Conservation (phyloP, 2,113 vertebrate species). For the Marmota flaviventris region DNA sequence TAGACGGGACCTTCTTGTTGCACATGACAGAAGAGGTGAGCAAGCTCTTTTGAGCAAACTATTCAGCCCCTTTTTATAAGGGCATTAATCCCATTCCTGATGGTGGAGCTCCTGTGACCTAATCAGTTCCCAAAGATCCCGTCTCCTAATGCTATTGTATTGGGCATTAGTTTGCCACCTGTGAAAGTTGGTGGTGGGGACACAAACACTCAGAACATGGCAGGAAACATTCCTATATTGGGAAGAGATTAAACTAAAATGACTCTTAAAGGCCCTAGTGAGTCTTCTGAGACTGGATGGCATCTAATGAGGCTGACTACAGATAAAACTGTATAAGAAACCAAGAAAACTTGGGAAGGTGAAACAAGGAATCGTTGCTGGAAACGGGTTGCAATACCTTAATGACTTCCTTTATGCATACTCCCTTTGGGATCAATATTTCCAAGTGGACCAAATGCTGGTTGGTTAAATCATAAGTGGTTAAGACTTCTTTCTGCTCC, state of each 20-base stretch:
- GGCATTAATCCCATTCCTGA: background rate
- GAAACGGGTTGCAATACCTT: background rate
- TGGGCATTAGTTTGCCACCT: background rate
- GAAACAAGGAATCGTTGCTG: background rate
- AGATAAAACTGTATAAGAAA: background rate
- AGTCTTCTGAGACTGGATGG: background rate
- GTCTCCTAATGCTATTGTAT: background rate
- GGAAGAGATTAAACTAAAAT: background rate
- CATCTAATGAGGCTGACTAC: background rate
- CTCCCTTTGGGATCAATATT: background rate
- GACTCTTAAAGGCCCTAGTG: background rate
- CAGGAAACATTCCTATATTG: background rate
- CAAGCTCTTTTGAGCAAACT: background rate
- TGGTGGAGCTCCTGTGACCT: background rate
- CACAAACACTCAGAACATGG: background rate
- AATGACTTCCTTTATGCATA: background rate
- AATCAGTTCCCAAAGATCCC: background rate
- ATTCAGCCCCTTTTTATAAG: background rate
- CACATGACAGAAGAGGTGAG: background rate
- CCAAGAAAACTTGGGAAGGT: background rate
- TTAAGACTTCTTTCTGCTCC: background rate
- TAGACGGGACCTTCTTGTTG: background rate
- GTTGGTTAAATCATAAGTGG: background rate
- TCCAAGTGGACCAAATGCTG: background rate
- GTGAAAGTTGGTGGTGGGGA: background rate